Evolutionary conservation across 2,888 invertebrate genomes (phyloP).

Genomic region (Clitarchus hookeri): DNA sequence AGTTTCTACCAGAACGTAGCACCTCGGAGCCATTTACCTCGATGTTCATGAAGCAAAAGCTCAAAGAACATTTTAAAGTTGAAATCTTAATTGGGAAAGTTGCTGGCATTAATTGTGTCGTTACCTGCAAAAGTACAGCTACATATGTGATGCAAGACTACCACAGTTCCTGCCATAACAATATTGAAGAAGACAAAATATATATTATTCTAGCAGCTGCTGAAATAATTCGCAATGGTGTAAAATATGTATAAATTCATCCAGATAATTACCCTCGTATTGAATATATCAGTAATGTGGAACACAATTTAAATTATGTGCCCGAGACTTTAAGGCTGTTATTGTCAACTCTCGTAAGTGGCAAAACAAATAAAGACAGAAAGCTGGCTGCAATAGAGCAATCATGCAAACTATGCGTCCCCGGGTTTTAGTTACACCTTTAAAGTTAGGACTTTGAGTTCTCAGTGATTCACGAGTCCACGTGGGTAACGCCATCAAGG

Average conservation of each 20-base stretch:
- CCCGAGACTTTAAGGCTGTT: too few relatives aligned
- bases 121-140: constrained; percentile 10
- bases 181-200: neutral
- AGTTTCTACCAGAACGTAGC: neutral
- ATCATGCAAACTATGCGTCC: too few relatives aligned
- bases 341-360: too few relatives aligned
- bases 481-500: too few relatives aligned
- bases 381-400: too few relatives aligned
- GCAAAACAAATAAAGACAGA: too few relatives aligned
- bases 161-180: neutral
- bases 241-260: neutral
- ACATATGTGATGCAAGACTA: neutral
- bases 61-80: neutral
- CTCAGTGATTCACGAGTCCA: too few relatives aligned
- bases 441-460: too few relatives aligned
- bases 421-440: too few relatives aligned
- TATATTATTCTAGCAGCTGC: neutral
- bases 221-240: neutral
- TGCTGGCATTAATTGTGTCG: neutral
- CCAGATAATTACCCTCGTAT: neutral
- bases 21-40: neutral
- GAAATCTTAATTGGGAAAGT: neutral
- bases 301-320: too few relatives aligned
- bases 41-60: constrained; percentile 3
- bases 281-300: too few relatives aligned